Evolutionary conservation across 1,140 invertebrate genomes (phyloP), one percentile per base, ranked within the genome.

Genomic region (Pseudomyrmex cubaensis): DNA sequence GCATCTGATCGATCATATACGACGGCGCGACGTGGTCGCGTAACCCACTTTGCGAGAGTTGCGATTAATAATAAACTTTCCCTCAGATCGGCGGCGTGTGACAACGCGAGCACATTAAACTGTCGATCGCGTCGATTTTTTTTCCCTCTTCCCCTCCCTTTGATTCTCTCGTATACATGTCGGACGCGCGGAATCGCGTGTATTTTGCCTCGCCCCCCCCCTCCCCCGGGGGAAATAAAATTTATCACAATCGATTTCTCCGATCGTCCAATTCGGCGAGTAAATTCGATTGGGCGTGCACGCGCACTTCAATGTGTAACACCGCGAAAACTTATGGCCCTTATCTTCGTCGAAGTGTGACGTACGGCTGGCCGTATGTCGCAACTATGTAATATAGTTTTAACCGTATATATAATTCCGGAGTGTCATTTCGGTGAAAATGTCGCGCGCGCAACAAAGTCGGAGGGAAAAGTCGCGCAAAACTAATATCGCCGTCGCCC

Each of bases 281-380:
- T 35, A 78, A 78, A 78, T 57, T 80, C 57, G 66, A 44, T 61
- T n/a, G 66, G 54, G 15, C 52, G 76, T 35, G 35, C 15, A 20
- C 20, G 66, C 56, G 56, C 54, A 70, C 76, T 59, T 72, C 44
- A 20, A 44, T 72, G 76, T 72, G 66, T 12, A 80, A 72, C 66
- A 8, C 44, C 17, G 76, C 44, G 76, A 61, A 80, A 80, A 80
- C 52, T 80, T 80, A 80, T 80, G 22, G 66, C 76, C 48, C 76
- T 80, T 80, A 80, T 80, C 76, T 80, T 72, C 57, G 72, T 80
- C 76, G 76, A 80, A 25, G 66, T 50, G 48, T 80, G 76, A 80
- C 59, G 54, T 59, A 80, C 61, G 76, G n/a, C 44, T 20, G 7
- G 44, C n/a, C 66, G 25, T 70, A 70, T 59, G 54, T 70, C 72